Percentiles rank a stretch among this genome's conserved stretches.
phyloP scores from a whole-genome alignment of 2,888 invertebrate genomes.

The Catocala fraxini region DNA sequence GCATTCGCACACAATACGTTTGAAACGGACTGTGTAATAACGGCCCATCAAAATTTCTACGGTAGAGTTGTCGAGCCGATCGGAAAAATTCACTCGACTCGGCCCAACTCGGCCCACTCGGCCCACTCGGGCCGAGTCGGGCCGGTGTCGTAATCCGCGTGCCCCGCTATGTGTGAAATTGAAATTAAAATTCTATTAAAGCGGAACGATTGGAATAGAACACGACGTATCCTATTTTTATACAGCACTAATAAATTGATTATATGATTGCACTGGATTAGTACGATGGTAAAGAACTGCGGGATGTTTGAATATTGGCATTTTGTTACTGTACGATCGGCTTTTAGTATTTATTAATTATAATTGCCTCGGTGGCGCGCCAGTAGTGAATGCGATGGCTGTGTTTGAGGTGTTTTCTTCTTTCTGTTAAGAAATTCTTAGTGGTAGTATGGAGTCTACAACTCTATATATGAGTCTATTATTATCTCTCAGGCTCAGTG shows the following conservation, averaged over 20 bases:
- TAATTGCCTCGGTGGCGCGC: too few relatives aligned
- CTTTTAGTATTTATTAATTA: too few relatives aligned
- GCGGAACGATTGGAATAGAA: conserved; percentile 71
- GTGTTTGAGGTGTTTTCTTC: too few relatives aligned
- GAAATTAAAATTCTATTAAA: conserved; percentile 85
- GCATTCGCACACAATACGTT: conserved; percentile 77
- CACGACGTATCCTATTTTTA: conserved; percentile 55
- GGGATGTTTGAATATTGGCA: conserved; percentile 25
- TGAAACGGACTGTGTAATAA: conserved; percentile 83
- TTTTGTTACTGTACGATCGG: conserved; percentile 8
- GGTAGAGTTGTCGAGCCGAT: conserved; percentile 76
- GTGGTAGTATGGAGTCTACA: too few relatives aligned
- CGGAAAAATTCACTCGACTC: conserved; percentile 74
- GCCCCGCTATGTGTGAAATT: conserved; percentile 80
- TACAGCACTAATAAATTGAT: conserved; percentile 55
- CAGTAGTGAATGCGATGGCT: too few relatives aligned
- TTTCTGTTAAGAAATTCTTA: too few relatives aligned
- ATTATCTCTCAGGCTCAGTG: too few relatives aligned
- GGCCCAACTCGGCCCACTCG: conserved; percentile 21
- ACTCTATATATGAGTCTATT: too few relatives aligned
- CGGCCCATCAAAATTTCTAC: conserved; percentile 81
- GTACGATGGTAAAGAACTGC: conserved; percentile 39
- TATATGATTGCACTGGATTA: conserved; percentile 48
- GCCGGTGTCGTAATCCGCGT: conserved; percentile 73
- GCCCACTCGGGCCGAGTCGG: conserved; percentile 47